Percentiles rank a stretch among this genome's conserved stretches.
These are phyloP conservation scores for Homalodisca vitripennis DNA, from an alignment of 1,140 invertebrate genomes.

Conservation along the genomic window DNA sequence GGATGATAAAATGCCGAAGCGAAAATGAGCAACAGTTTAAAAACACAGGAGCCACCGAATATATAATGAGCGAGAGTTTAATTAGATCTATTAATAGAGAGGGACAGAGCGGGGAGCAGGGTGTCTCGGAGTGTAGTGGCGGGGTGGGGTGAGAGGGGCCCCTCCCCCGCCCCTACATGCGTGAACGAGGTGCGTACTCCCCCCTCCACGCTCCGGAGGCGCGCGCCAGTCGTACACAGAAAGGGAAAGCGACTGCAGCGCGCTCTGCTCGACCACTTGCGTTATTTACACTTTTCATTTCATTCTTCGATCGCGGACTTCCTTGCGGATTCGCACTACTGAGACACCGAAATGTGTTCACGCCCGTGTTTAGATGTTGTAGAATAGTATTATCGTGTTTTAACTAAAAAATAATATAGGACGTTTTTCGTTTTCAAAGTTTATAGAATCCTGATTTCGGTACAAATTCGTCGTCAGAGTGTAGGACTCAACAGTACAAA, in stretches of 20 bases:
- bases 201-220: background rate
- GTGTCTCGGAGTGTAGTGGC: background rate
- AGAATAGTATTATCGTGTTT: slow-evolving; percentile 14
- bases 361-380: slow-evolving; percentile 21
- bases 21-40: background rate
- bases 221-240: slow-evolving; percentile 31
- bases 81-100: slow-evolving; percentile 16
- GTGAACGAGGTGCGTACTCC: slow-evolving; percentile 13
- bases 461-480: background rate
- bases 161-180: background rate
- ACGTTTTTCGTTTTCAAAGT: background rate
- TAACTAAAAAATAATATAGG: slow-evolving; percentile 9
- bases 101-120: background rate
- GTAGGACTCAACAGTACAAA: slow-evolving; percentile 8
- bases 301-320: slow-evolving; percentile 4
- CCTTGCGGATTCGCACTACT: no score
- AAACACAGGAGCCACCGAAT: background rate
- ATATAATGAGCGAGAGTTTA: background rate
- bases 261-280: slow-evolving; percentile 6
- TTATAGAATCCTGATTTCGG: slow-evolving; percentile 33
- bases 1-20: background rate
- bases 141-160: background rate
- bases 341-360: slow-evolving; percentile 41
- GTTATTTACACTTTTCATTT: slow-evolving; percentile 25
- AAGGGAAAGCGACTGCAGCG: slow-evolving; percentile 32